Base-by-base conservation (phyloP, 1,140 invertebrate species). In the Berghia stephanieae region DNA sequence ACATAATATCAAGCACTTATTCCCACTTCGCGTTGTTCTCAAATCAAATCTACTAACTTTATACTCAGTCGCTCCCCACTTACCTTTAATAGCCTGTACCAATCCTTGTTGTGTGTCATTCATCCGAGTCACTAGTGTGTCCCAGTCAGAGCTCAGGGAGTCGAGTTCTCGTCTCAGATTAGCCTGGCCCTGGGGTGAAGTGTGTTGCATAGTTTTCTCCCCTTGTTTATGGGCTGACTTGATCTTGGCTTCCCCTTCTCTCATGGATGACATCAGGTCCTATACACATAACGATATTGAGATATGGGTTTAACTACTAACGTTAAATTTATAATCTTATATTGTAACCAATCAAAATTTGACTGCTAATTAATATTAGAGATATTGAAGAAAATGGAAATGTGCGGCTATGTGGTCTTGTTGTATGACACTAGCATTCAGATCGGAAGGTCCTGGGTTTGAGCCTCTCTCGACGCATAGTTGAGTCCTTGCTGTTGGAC, bases 161-260 rank as follows among this genome's bases (percentile, higher is more conserved):
- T 96, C 93, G 66, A 95, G 93, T 83, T 94, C 93, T 82, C 93
- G 93, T 21, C 93, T 91, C 34, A 98, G 88, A 5, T 91, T 90
- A 8, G 92, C 91, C 88, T 97, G 95, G 3, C 96, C 96, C 74
- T 91, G 91, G 27, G 93, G 88, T 78, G 94, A 94, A 0, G 96
- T 98, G 82, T 96, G 94, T 76, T 81, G 83, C 31, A 88, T 67
- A 2, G 82, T 82, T 66, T 84, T 85, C 67, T 87, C 85, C 36
- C 83, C 87, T 57, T 84, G 80, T 13, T 71, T 69, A 36, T 82
- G 76, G 3, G 83, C 84, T n/a, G 66, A 76, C 40, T 85, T 83
- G 2, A 88, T 67, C 73, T 87, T 88, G 52, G 79, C 71, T 73
- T 88, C 82, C 52, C 87, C 88, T 57, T 87, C 87, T 71, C 73